Evolutionary conservation across 2,113 vertebrate genomes (phyloP).

Genomic region (Oryzias woworae): DNA sequence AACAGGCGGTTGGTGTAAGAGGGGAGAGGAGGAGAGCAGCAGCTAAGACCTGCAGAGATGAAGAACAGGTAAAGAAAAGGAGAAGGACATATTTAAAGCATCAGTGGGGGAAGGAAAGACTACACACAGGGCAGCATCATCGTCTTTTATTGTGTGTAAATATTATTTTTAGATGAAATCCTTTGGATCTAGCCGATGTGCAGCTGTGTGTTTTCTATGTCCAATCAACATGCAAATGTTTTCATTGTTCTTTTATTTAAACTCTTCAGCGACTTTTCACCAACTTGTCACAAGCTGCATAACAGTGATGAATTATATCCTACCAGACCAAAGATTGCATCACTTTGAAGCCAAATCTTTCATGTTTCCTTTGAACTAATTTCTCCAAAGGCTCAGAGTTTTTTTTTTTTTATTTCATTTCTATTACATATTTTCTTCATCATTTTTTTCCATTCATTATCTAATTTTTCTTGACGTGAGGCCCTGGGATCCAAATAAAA

Average conservation of each 20-base stretch:
- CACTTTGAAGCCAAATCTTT: constrained; percentile 23
- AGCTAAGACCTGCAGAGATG: constrained; percentile 30
- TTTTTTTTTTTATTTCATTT: background rate
- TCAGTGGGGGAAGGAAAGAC: constrained; percentile 7
- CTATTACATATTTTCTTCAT: constrained; percentile 12
- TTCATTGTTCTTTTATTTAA: constrained; percentile 19
- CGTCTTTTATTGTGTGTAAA: no score
- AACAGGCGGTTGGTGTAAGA: constrained; percentile 36
- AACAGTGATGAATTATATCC: constrained; percentile 16
- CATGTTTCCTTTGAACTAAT: constrained; percentile 22
- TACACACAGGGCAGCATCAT: background rate
- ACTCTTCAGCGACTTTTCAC: background rate
- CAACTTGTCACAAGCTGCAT: constrained; percentile 10
- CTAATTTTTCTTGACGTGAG: background rate
- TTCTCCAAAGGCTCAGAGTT: background rate
- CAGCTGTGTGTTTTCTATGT: no score
- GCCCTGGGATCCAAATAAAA: constrained; percentile 13
- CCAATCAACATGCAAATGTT: no score
- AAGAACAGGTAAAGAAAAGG: constrained; percentile 19
- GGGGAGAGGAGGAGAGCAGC: constrained; percentile 26
- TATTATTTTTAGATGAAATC: no score
- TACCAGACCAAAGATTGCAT: constrained; percentile 14
- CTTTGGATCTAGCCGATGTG: no score
- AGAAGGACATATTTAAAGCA: constrained; percentile 13
- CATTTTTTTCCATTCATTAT: background rate